Evolutionary conservation across 1,140 invertebrate genomes (phyloP).

Genomic region (Drosophila gunungcola): DNA sequence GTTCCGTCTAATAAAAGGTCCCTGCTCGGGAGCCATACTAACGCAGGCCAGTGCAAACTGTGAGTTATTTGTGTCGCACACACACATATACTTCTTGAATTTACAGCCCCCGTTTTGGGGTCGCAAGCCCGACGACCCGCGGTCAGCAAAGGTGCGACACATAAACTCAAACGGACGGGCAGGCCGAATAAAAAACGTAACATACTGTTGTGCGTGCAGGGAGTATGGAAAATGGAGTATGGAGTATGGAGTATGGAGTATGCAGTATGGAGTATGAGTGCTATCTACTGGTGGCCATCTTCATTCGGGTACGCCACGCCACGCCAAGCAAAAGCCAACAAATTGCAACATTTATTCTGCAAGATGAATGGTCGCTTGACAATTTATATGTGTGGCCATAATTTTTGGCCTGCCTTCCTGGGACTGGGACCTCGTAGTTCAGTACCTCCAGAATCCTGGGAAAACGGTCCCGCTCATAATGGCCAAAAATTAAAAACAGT

Average conservation of each 20-base stretch:
- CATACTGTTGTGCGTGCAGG: conserved; percentile 62
- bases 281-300: conserved; percentile 61
- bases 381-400: conserved; percentile 82
- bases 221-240: not conserved
- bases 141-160: conserved; percentile 69
- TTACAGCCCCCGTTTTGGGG: conserved; percentile 55
- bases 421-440: conserved; percentile 18
- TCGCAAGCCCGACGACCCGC: conserved; percentile 29
- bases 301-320: conserved; percentile 53
- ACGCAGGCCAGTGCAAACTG: conserved; percentile 48
- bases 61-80: conserved; percentile 76
- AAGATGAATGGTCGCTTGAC: conserved; percentile 82
- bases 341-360: conserved; percentile 83
- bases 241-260: too few species aligned
- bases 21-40: conserved; percentile 17
- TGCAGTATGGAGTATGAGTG: not conserved
- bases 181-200: conserved; percentile 57
- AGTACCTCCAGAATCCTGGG: not conserved
- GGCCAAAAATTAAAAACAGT: conserved; percentile 82
- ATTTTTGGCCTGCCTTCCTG: conserved; percentile 55
- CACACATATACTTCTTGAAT: conserved; percentile 41
- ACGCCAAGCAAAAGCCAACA: conserved; percentile 65
- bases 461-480: conserved; percentile 65
- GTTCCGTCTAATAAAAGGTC: conserved; percentile 65
- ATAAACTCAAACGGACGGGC: conserved; percentile 51